Evolutionary conservation across 2,113 vertebrate species (phyloP), one percentile per base, ranked within the genome.

Genomic region (Indicator indicator): DNA sequence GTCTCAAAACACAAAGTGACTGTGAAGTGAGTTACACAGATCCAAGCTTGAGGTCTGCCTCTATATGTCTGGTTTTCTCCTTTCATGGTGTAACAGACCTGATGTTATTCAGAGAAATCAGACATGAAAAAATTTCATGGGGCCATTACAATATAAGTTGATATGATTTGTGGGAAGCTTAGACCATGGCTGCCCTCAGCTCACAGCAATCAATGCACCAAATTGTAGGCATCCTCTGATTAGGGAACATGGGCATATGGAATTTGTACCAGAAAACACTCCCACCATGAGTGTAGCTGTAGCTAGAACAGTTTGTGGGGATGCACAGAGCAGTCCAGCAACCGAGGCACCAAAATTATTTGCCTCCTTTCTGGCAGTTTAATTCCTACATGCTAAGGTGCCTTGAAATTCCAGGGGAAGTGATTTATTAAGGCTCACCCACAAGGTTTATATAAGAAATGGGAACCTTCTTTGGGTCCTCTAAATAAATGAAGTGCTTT

Each of bases 201-300:
- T 42, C 77, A 32, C 32, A 60, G 13, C 1, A 2, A 5, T 44
- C 82, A 86, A 23, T 64, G 62, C 18, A 73, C 16, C 30, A 59
- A 40, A 19, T 68, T 63, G 44, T 46, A 32, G 44, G 24, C 5
- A 0, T 36, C 18, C 19, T 16, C 18, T 73, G 32, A 33, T 55
- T 42, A 65, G 26, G 38, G n/a, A 65, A 65, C 28, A 44, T 0
- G 0, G 33, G 8, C 26, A 9, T 70, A 63, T 0, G 2, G 36
- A 83, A 38, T 79, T 70, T 73, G 8, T 38, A 17, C 50, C 15
- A 60, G 32, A 75, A 85, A 65, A 20, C 1, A 0, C 28, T 86
- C 17, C 24, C 32, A 36, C 4, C 9, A 44, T 12, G 23, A 63
- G 8, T 12, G 9, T 30, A 33, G 30, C 55, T 58, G 18, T 42